Evolutionary conservation across 2,797 vertebrate genomes (phyloP), one percentile per base, ranked within the genome.

Genomic region (Leucoraja ocellata): DNA sequence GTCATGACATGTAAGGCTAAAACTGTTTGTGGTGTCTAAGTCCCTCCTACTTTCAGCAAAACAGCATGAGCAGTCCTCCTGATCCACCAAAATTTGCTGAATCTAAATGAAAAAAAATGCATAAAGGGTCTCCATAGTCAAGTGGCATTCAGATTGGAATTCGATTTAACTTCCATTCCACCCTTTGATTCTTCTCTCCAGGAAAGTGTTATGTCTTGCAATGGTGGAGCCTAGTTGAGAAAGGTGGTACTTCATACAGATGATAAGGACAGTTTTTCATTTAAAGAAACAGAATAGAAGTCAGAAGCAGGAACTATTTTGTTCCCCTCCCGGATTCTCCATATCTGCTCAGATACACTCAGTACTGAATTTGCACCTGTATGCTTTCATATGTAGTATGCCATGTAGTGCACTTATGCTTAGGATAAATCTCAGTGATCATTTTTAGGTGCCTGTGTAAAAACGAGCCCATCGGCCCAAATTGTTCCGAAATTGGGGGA

Each of bases 1-100:
- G 88, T 91, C 88, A 71, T 32, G 86, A 68, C 28, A 71, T 90
- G 32, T 23, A 91, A 68, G n/a, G 32, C 32, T 68, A 84, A 73
- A 73, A 73, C 18, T 71, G 65, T 32, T 73, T 73, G 14, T 71
- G n/a, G 32, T 39, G 21, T 88, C 28, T 39, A 21, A 23, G 9
- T 63, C 36, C 18, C 68, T 7, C 18, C 86, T 63, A 73, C 65
- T 46, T 73, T 18, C 65, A 36, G 65, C 32, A 39, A 11, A 39
- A 11, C 21, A 46, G 63, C 10, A 73, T 1, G 6, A 6, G 7
- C 63, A 73, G 25, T 91, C 36, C 18, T 91, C 36, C 18, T 91
- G 1, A 25, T 32, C 1, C 61, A 86, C 23, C 46, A 83, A 83
- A 83, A 83, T 28, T 63, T 86, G 28, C 58, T 1, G 13, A 32